Base-by-base conservation (phyloP, 2,888 invertebrate species). In the Tiphia femorata region DNA sequence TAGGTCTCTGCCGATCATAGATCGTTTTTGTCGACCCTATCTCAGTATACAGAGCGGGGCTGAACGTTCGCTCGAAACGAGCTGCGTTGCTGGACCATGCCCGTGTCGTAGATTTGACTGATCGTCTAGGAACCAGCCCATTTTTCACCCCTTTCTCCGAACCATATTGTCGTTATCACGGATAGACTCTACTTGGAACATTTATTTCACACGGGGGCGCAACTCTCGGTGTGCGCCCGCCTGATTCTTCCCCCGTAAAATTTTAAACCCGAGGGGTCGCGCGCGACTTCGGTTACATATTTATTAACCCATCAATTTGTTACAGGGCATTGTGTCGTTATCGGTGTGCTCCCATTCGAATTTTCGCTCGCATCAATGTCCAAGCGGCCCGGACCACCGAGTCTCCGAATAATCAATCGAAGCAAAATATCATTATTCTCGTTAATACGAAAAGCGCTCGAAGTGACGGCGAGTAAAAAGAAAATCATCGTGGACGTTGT, bases 301-400 rank as follows among this genome's bases (percentile, higher is more conserved):
- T 80, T 79, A 80, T 80, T 80, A 73, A 74, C 70, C 75, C 74
- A 76, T 78, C 78, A 77, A 75, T 77, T 76, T 67, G 73, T 70
- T 73, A 68, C 62, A n/a, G 55, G 62, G 56, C 52, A 71, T 74
- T 75, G 74, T 73, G 51, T 19, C 41, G 54, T 58, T 48, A 40
- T 30, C 48, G 49, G 10, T 33, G 12, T n/a, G 38, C 16, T 54
- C 35, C 40, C 29, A 20, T 12, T 48, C 51, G 20, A 16, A 21
- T 16, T 25, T 37, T 48, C 27, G 8, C 6, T 14, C 42, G 19
- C 42, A 27, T 12, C n/a, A 14, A 14, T 1, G 7, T 12, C 14
- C n/a, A n/a, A n/a, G n/a, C n/a, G n/a, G n/a, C n/a, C n/a, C n/a
- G n/a, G n/a, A n/a, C n/a, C n/a, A n/a, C n/a, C n/a, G n/a, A n/a